Percentiles rank a stretch among this genome's conserved stretches.
phyloP scores from a whole-genome alignment of 2,113 vertebrate species.

The Oenanthe oenanthe region DNA sequence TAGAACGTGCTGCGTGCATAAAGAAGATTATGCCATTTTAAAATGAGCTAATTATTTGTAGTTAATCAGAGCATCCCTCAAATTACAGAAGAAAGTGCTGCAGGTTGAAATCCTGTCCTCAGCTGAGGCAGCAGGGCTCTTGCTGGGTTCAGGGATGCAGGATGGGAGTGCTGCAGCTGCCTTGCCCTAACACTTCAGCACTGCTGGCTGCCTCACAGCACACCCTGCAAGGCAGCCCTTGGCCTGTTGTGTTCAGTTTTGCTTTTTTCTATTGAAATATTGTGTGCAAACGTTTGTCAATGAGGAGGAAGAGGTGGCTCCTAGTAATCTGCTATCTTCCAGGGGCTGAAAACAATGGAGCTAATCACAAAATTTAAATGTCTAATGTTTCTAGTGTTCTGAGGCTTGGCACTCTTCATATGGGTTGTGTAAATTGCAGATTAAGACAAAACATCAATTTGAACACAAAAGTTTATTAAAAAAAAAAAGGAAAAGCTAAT shows the following conservation, averaged over 20 bases:
- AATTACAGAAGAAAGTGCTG: neutral
- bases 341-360: neutral
- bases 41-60: conserved; percentile 50
- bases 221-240: neutral
- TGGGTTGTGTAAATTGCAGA: neutral
- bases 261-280: neutral
- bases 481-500: neutral
- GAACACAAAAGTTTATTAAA: neutral
- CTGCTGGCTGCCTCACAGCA: neutral
- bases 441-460: neutral
- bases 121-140: neutral
- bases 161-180: neutral
- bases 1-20: neutral
- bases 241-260: neutral
- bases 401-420: neutral
- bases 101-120: neutral
- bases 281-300: neutral
- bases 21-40: conserved; percentile 23
- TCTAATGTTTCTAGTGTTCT: neutral
- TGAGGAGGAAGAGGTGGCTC: neutral
- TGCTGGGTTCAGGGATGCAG: neutral
- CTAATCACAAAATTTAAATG: neutral
- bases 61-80: conserved; percentile 35
- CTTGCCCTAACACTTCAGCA: too few species aligned
- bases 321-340: neutral